Evolutionary conservation across 2,113 vertebrate genomes (phyloP).

Genomic region (Takifugu flavidus): DNA sequence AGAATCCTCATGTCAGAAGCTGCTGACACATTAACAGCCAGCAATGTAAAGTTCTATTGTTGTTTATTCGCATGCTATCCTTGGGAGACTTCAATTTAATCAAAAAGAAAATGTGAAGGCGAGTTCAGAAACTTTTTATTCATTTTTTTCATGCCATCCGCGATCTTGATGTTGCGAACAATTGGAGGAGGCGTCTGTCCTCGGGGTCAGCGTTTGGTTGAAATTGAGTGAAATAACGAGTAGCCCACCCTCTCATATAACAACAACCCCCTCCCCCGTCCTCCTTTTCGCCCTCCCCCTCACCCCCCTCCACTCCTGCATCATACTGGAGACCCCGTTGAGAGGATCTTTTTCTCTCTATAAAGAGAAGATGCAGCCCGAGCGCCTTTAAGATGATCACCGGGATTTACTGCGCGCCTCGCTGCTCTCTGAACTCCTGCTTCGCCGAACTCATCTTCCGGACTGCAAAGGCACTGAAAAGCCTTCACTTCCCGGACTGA

Average conservation of each 20-base stretch:
- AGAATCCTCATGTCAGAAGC: neutral
- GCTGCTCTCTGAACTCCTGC: conserved; percentile 32
- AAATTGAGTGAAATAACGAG: conserved; percentile 71
- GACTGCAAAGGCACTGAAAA: neutral
- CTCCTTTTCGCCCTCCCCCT: conserved; percentile 47
- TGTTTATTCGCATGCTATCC: neutral
- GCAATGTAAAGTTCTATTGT: too few relatives aligned
- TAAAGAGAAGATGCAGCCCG: conserved; percentile 76
- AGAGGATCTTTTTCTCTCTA: conserved; percentile 75
- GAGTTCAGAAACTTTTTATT: neutral
- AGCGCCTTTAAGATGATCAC: conserved; percentile 74
- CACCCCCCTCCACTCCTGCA: conserved; percentile 63
- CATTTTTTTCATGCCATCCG: neutral
- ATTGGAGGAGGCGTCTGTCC: conserved; percentile 51
- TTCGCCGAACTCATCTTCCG: conserved; percentile 13
- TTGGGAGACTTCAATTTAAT: neutral
- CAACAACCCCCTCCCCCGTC: conserved; percentile 24
- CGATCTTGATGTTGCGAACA: conserved; percentile 27
- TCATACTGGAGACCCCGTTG: conserved; percentile 78
- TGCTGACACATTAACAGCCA: neutral
- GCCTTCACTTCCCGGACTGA: conserved; percentile 12
- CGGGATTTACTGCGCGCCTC: conserved; percentile 69
- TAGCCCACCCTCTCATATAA: conserved; percentile 67
- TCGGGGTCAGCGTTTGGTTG: conserved; percentile 67
- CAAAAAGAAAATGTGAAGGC: neutral